A percentile compares a stretch with the other conserved stretches of the same genome.
phyloP scores from a whole-genome alignment of 2,113 vertebrate genomes.

The Montifringilla adamsi region DNA sequence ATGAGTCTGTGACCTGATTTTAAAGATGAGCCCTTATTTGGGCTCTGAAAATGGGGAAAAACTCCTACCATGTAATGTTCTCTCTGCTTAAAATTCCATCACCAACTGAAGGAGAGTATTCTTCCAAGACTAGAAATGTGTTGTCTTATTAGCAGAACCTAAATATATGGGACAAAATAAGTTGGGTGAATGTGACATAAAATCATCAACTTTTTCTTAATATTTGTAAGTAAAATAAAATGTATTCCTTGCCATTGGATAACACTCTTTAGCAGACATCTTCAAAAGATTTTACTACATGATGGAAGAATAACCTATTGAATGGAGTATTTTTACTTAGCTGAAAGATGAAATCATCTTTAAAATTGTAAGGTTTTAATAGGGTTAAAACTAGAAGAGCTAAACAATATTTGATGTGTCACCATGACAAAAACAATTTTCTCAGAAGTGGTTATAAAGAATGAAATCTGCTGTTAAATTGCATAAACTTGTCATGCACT shows the following conservation, averaged over 20 bases:
- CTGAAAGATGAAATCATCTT: background rate
- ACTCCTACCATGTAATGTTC: background rate
- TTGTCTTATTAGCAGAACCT: background rate
- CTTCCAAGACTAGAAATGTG: background rate
- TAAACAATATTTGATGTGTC: background rate
- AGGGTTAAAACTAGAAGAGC: background rate
- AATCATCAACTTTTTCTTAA: background rate
- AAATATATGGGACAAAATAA: background rate
- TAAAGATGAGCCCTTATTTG: background rate
- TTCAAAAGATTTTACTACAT: background rate
- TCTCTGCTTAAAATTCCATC: background rate
- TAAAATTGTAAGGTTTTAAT: background rate
- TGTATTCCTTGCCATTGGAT: background rate
- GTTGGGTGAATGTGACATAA: background rate
- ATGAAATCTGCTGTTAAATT: conserved; percentile 5
- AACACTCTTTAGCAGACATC: background rate
- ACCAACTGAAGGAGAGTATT: background rate
- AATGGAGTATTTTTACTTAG: background rate
- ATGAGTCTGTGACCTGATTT: background rate
- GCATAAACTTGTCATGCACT: background rate
- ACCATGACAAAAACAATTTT: background rate
- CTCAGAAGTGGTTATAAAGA: background rate
- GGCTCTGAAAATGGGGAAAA: background rate
- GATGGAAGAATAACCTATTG: background rate
- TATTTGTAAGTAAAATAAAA: background rate